Percentiles rank a stretch among this genome's conserved stretches.
These are phyloP conservation scores for Climacteris rufus DNA, from an alignment of 2,113 vertebrate species.

Conservation along the genomic window DNA sequence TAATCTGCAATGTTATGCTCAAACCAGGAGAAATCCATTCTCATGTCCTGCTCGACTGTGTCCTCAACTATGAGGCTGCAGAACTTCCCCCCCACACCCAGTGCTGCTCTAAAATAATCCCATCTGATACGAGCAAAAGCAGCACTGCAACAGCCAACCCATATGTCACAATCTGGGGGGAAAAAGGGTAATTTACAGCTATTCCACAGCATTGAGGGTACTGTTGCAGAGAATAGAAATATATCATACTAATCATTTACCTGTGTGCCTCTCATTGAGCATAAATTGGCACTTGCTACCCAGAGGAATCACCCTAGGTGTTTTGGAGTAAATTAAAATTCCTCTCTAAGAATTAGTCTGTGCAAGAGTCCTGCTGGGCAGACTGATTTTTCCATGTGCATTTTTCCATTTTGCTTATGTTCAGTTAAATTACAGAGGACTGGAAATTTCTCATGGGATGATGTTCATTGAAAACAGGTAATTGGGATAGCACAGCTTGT, in stretches of 20 bases:
- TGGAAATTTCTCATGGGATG: conserved; percentile 17
- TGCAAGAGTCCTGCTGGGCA: background rate
- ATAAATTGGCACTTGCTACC: background rate
- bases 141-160: background rate
- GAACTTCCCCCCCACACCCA: background rate
- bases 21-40: background rate
- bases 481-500: background rate
- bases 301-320: background rate
- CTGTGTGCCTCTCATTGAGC: background rate
- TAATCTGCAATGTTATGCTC: background rate
- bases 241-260: background rate
- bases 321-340: background rate
- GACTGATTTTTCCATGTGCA: background rate
- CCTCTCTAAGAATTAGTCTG: background rate
- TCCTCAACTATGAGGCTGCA: background rate
- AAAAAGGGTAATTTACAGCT: background rate
- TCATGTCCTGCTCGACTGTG: background rate
- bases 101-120: background rate
- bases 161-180: background rate
- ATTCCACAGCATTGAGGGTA: background rate
- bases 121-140: background rate
- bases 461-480: background rate
- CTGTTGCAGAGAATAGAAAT: background rate
- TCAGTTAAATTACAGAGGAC: background rate
- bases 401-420: conserved; percentile 2